Base-by-base conservation (phyloP, 2,113 vertebrate species). In the Chloebia gouldiae region DNA sequence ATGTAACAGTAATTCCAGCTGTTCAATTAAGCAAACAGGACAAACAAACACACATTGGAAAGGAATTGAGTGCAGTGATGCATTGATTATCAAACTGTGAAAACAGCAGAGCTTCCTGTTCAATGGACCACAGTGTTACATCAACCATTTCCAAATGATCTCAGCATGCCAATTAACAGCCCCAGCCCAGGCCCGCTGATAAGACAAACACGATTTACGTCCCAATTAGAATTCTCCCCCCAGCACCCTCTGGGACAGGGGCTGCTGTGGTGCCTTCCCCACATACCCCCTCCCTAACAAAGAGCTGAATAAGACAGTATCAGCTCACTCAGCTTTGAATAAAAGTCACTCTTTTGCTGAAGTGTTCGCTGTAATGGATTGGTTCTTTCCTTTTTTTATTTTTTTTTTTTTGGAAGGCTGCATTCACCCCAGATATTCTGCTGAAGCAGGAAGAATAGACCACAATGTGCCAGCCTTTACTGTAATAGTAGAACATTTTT, bases 21-120 rank as follows among this genome's bases (percentile, higher is more conserved):
- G 97, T 98, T 98, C 97, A 98, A 97, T 98, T 98, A 98, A 98
- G 97, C 97, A 97, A 97, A 96, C 94, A 97, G 98, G 97, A 98
- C 97, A 97, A 98, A 97, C 96, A 97, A 97, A 97, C 97, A 96
- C 94, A 92, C 94, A 96, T 96, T 97, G 89, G 85, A 96, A 97
- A 97, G 96, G 96, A 98, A 97, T 53, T 97, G 97, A 97, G 98
- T 97, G 97, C 97, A 97, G 93, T 91, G 97, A 97, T 97, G 98
- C 98, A 97, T 93, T 95, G 95, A 97, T 97, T 97, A 98, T 97
- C 98, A 98, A 97, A 98, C 98, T 97, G 97, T 97, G 97, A 98
- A 97, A 97, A 97, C 96, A 97, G 98, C 94, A 91, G 92, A 97
- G 95, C 95, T 97, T 96, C 96, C 94, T 97, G 98, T 96, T 98